Percentiles rank a stretch among this genome's conserved stretches.
Evolutionary conservation across 2,113 vertebrate species (phyloP).

Genomic region (Coregonus clupeaformis): DNA sequence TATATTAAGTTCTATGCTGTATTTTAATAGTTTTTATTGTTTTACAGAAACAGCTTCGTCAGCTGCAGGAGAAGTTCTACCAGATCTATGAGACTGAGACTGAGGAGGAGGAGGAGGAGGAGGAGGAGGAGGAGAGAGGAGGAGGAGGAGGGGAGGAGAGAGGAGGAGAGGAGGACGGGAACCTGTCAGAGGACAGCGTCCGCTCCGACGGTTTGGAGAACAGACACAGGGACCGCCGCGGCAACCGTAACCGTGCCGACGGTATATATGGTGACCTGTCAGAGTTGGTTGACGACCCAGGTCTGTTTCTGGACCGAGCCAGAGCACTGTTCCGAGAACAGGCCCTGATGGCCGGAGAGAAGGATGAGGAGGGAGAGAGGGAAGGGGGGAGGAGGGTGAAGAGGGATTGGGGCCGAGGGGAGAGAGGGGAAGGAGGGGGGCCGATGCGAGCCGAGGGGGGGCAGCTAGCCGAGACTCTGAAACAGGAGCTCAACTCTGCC

Average conservation of each 20-base stretch:
- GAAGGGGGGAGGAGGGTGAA: conserved; percentile 80
- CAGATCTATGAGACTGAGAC: conserved; percentile 99
- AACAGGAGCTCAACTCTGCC: conserved; percentile 96
- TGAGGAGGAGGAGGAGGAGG: conserved; percentile 91
- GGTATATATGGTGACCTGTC: conserved; percentile 85
- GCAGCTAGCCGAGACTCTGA: conserved; percentile 92
- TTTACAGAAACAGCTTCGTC: conserved; percentile 93
- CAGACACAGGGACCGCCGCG: conserved; percentile 48
- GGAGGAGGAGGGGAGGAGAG: conserved; percentile 94
- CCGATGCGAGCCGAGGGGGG: conserved; percentile 83
- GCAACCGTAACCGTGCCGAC: not conserved
- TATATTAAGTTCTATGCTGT: not conserved
- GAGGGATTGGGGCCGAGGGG: conserved; percentile 76
- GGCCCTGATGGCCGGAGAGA: conserved; percentile 75
- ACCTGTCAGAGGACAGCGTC: conserved; percentile 95
- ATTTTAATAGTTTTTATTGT: not conserved
- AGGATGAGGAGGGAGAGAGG: conserved; percentile 78
- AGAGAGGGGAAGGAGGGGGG: conserved; percentile 76
- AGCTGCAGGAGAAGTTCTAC: conserved; percentile 99
- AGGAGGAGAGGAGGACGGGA: conserved; percentile 93
- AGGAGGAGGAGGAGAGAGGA: conserved; percentile 89
- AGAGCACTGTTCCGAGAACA: conserved; percentile 91
- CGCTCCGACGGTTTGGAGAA: conserved; percentile 89
- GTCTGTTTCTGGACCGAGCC: conserved; percentile 91
- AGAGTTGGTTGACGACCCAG: conserved; percentile 85